phyloP scores from a whole-genome alignment of 2,888 invertebrate genomes.

The Ligdia adustata region DNA sequence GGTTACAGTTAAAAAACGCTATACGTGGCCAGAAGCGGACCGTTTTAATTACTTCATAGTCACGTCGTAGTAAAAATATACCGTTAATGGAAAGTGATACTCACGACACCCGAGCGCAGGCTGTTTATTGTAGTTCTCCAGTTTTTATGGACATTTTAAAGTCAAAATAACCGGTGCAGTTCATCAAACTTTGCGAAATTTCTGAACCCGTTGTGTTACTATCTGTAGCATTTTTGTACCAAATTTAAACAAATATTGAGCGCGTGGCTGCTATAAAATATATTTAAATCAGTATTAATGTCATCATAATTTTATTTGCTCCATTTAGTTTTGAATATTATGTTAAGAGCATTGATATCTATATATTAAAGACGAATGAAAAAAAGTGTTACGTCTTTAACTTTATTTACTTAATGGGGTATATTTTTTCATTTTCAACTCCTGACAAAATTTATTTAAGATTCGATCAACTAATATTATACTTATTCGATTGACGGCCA shows the following conservation, averaged over 20 bases:
- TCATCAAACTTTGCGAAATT: constrained; percentile 38
- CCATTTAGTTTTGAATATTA: too few relatives aligned
- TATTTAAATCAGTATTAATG: constrained; percentile 7
- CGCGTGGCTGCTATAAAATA: constrained; percentile 13
- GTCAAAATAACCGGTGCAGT: constrained; percentile 38
- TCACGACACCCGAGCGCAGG: constrained; percentile 53
- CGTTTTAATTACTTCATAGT: constrained; percentile 81
- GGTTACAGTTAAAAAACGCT: constrained; percentile 70
- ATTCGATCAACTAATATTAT: too few relatives aligned
- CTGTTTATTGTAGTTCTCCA: constrained; percentile 42
- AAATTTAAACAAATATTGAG: constrained; percentile 3
- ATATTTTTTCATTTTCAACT: too few relatives aligned
- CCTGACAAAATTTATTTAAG: too few relatives aligned
- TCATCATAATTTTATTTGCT: neutral
- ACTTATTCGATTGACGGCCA: too few relatives aligned
- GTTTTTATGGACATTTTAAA: constrained; percentile 36
- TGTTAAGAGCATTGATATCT: too few relatives aligned
- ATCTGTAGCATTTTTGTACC: constrained; percentile 24
- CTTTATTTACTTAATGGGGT: too few relatives aligned
- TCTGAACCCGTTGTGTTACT: constrained; percentile 29
- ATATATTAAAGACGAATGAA: too few relatives aligned
- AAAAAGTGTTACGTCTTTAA: too few relatives aligned
- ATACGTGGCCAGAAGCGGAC: constrained; percentile 61
- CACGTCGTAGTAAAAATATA: constrained; percentile 70
- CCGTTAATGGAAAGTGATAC: constrained; percentile 78